phyloP scores from a whole-genome alignment of 2,888 invertebrate species.

The Cantharis rustica region DNA sequence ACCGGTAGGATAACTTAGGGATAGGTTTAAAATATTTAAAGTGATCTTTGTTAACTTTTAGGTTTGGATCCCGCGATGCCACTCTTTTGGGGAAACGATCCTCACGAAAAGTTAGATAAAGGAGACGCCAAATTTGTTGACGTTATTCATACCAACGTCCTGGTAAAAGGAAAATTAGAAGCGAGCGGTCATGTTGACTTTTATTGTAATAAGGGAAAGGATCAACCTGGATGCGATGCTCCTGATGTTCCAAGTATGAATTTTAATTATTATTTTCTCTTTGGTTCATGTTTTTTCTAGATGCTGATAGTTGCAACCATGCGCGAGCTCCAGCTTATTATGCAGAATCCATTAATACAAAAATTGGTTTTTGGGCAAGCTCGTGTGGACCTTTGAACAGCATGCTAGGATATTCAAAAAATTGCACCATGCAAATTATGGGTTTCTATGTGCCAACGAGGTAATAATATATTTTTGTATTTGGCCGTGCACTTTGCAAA shows the following conservation, averaged over 20 bases:
- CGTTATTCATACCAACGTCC: slow-evolving; percentile 66
- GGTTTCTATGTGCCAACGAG: slow-evolving; percentile 7
- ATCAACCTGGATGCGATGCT: slow-evolving; percentile 64
- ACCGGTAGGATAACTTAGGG: slow-evolving; percentile 59
- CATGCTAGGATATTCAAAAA: neutral
- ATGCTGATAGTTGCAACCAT: slow-evolving; percentile 64
- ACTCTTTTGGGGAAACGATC: slow-evolving; percentile 60
- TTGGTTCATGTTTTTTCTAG: no score
- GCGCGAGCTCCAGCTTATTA: slow-evolving; percentile 63
- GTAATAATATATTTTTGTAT: neutral
- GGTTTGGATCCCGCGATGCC: slow-evolving; percentile 72
- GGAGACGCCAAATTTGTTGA: slow-evolving; percentile 67
- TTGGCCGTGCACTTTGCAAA: no score
- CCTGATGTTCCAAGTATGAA: slow-evolving; percentile 30
- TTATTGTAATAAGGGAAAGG: slow-evolving; percentile 63
- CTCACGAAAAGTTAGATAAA: slow-evolving; percentile 58
- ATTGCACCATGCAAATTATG: slow-evolving; percentile 19
- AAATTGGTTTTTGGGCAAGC: slow-evolving; percentile 62
- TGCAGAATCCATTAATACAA: slow-evolving; percentile 62
- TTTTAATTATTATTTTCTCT: neutral
- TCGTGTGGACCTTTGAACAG: slow-evolving; percentile 49
- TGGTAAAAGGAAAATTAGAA: slow-evolving; percentile 62
- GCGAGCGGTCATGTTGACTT: slow-evolving; percentile 62
- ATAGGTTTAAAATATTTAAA: no score
- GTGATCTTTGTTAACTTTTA: slow-evolving; percentile 37